phyloP scores from a whole-genome alignment of 1,140 invertebrate species.

The Euura lappo region DNA sequence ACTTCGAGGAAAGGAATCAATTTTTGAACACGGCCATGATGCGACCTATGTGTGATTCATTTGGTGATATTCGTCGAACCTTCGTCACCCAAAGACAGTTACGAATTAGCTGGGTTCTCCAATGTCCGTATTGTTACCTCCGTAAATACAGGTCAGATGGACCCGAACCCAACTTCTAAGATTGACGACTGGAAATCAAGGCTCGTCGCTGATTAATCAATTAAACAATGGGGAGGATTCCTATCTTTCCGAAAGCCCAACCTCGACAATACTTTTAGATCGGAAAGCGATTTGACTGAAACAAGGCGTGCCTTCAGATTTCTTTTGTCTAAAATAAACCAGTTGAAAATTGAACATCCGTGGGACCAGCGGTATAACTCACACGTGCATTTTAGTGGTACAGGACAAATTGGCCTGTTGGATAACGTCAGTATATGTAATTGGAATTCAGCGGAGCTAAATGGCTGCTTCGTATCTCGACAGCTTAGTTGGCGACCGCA shows the following conservation, averaged over 20 bases:
- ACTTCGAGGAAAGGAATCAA: no score
- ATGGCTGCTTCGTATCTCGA: not conserved
- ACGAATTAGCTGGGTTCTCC: not conserved
- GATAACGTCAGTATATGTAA: not conserved
- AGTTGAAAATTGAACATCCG: not conserved
- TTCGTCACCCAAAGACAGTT: not conserved
- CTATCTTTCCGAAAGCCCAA: no score
- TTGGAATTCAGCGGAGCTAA: not conserved
- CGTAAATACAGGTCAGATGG: not conserved
- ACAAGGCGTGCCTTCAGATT: no score
- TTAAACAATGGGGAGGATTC: not conserved
- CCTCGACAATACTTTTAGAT: no score
- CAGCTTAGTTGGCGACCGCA: not conserved
- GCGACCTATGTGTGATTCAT: not conserved
- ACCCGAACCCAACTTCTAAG: not conserved
- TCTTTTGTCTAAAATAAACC: not conserved
- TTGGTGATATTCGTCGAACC: not conserved
- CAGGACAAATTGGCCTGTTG: not conserved
- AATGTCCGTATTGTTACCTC: not conserved
- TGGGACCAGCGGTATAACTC: not conserved
- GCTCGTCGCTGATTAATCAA: not conserved
- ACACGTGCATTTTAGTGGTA: not conserved
- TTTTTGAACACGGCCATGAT: no score
- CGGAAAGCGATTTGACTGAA: no score
- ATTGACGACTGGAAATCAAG: not conserved